Base-by-base conservation (phyloP, 2,888 invertebrate genomes). In the Polyommatus iphigenia region DNA sequence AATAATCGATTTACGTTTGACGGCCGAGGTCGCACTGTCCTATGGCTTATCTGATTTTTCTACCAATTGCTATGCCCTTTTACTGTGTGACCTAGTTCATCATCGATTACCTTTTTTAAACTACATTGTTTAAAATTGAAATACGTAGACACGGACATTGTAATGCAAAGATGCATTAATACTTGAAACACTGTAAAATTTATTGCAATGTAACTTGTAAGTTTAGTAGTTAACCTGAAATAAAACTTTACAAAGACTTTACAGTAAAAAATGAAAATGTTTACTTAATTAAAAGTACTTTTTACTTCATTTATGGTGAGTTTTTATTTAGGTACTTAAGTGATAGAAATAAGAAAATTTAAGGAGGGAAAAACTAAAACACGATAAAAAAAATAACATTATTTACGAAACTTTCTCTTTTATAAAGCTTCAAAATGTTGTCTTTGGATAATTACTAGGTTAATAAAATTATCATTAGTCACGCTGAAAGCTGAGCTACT, bases 11-110 rank as follows among this genome's bases (percentile, higher is more conserved):
- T 86, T 86, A 85, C 85, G 87, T 92, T 93, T 93, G 93, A 91
- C 89, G 93, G 93, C 93, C 92, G 93, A 93, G 93, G 93, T 92
- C 92, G 93, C 84, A 87, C 87, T 91, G 91, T 91, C 92, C 93
- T 87, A 90, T 85, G 86, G 84, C 91, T 93, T 93, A 94, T 93
- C 93, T 90, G 93, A 93, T 93, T 90, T 90, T 91, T 90, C 86
- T 88, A 84, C 82, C 87, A 83, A 89, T 89, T 91, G 90, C 90
- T 83, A 83, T 86, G 84, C 86, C 88, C 90, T 87, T 91, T 90
- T 85, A 82, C 82, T 83, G 85, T 89, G 87, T 92, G 93, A 93
- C 93, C 93, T 88, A 92, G 88, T 91, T 88, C 84, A 86, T 84
- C 87, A 84, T 85, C 86, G 88, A 91, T 91, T 90, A 89, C 91